Base-by-base conservation (phyloP, 2,113 vertebrate species). In the Genyomyrus donnyi region DNA sequence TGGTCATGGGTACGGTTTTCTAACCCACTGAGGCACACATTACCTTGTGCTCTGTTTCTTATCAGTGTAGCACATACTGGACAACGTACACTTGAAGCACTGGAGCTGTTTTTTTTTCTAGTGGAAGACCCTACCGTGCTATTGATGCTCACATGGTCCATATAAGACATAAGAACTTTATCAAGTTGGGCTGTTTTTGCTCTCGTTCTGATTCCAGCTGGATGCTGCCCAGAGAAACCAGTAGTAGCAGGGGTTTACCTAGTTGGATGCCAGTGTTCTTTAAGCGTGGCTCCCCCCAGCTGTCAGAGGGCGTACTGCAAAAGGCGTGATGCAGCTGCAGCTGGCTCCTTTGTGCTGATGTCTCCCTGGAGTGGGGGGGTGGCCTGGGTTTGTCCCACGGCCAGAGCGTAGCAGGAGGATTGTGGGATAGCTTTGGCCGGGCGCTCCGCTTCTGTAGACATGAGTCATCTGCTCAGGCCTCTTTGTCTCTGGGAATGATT, bases 381-480 rank as follows among this genome's bases (percentile, higher is more conserved):
- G 42, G 74, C 15, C 15, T 15, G 74, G 74, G 31, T 42, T 19
- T 80, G 83, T 85, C 83, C 45, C 45, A 46, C 24, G 9, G 42
- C 83, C 45, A 48, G 83, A 85, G 21, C 19, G 45, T 85, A 85
- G 83, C 21, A n/a, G 39, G 42, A 45, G 83, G 83, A 10, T 83
- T 83, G 42, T 83, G 77, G 77, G 77, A 45, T 2, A 8, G 39
- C 10, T 45, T 85, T 53, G 39, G 58, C 42, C 35, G 10, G 87
- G n/a, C 6, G 8, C 17, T 88, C 87, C 24, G 53, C 53, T 62
- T 45, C 58, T 31, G 46, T 31, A 17, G 45, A 48, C 88, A 35
- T 77, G 62, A 88, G n/a, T 88, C 88, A 88, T 49, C n/a, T 77
- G 13, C 24, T 45, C 15, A n/a, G 88, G 62, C 39, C n/a, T 31